Conservation (phyloP, 2,888 invertebrate genomes). For the Melanotus villosus region DNA sequence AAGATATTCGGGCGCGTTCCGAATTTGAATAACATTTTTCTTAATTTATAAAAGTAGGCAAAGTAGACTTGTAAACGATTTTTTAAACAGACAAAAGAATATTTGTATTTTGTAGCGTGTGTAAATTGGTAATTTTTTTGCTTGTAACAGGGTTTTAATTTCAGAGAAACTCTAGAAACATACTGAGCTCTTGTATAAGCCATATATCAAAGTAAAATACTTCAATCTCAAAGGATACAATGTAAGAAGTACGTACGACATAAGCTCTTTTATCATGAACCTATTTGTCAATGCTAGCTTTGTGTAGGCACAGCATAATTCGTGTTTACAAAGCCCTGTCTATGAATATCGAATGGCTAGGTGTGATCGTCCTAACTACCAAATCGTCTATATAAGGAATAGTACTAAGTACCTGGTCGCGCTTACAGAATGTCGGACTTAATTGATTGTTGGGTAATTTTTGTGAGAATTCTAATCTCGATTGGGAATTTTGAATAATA, state of each 20-base stretch:
- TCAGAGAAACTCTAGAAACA: background rate
- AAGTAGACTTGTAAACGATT: background rate
- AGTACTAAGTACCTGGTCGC: conserved; percentile 34
- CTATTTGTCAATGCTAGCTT: conserved; percentile 42
- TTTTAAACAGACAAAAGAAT: background rate
- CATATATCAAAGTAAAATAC: conserved; percentile 22
- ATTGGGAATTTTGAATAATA: conserved; percentile 20
- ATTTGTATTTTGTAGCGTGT: background rate
- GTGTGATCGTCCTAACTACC: conserved; percentile 37
- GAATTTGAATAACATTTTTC: too few relatives aligned
- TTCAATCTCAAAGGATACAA: conserved; percentile 19
- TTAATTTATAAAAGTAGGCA: too few relatives aligned
- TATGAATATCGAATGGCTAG: conserved; percentile 43
- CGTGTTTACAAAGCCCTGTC: conserved; percentile 39
- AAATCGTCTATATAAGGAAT: conserved; percentile 42
- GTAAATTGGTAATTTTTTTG: background rate
- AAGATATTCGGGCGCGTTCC: too few relatives aligned
- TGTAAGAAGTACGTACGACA: conserved; percentile 28
- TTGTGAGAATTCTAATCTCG: conserved; percentile 23
- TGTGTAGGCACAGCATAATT: conserved; percentile 39
- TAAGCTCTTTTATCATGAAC: conserved; percentile 36
- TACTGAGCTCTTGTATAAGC: background rate
- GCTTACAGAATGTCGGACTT: conserved; percentile 28
- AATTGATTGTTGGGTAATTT: conserved; percentile 37
- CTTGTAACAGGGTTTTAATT: background rate